These are phyloP conservation scores for Phenganax subtilis DNA, from an alignment of 92 coral and sea anemone species.

Conservation along the genomic window DNA sequence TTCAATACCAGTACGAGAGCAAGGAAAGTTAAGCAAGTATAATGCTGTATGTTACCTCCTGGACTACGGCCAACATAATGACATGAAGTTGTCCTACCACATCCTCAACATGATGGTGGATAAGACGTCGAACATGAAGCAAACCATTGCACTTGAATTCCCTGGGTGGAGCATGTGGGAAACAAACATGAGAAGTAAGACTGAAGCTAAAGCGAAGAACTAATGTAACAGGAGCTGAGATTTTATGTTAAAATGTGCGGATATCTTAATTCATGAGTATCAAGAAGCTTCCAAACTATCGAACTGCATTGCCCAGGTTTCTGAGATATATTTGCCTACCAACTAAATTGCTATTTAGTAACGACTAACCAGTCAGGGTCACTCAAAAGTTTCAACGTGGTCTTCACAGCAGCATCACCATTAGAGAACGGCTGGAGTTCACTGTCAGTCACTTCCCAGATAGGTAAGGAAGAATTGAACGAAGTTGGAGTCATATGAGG, in stretches of 20 bases:
- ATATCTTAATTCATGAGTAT: too few relatives aligned
- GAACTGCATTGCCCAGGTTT: too few relatives aligned
- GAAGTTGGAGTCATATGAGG: constrained; percentile 59
- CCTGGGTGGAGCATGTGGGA: constrained; percentile 44
- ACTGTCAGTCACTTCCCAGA: constrained; percentile 74
- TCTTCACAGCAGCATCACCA: constrained; percentile 72
- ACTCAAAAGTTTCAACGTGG: constrained; percentile 60
- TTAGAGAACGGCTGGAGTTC: constrained; percentile 78
- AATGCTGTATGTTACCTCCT: constrained; percentile 58
- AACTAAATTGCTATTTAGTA: neutral
- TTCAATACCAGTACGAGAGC: neutral
- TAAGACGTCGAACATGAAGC: constrained; percentile 74
- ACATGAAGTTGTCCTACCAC: constrained; percentile 64
- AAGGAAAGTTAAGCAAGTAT: neutral
- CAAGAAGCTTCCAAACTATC: too few relatives aligned
- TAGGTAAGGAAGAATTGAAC: constrained; percentile 56
- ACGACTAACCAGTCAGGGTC: constrained; percentile 83
- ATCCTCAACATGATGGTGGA: constrained; percentile 74
- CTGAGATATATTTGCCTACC: neutral
- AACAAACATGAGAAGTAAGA: too few relatives aligned
- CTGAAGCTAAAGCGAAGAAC: too few relatives aligned
- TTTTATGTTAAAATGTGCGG: too few relatives aligned
- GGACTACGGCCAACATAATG: constrained; percentile 68
- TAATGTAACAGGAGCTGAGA: too few relatives aligned
- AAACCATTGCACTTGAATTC: constrained; percentile 83